Evolutionary conservation across 2,113 vertebrate genomes (phyloP).

Genomic region (Setophaga petechia): DNA sequence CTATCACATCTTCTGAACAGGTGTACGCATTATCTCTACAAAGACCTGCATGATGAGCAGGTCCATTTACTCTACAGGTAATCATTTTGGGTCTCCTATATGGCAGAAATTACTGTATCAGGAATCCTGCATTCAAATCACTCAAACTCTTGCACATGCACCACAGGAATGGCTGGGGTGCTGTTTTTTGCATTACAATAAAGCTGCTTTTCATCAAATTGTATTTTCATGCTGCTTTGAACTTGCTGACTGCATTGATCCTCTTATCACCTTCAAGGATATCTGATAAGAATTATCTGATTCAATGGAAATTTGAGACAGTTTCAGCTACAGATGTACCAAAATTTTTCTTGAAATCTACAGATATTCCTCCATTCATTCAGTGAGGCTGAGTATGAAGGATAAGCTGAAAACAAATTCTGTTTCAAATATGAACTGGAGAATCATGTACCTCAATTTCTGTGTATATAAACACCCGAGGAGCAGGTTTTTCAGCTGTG

Average conservation of each 20-base stretch:
- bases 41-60: slow-evolving; percentile 60
- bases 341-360: slow-evolving; percentile 30
- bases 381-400: neutral
- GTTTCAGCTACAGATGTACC: slow-evolving; percentile 8
- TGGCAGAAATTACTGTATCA: slow-evolving; percentile 43
- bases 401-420: neutral
- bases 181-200: slow-evolving; percentile 39
- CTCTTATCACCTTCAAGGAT: slow-evolving; percentile 44
- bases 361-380: neutral
- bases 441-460: neutral
- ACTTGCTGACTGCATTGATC: slow-evolving; percentile 28
- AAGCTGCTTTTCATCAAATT: neutral
- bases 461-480: neutral
- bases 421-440: neutral
- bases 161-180: neutral
- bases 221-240: slow-evolving; percentile 5
- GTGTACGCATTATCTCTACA: slow-evolving; percentile 47
- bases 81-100: neutral
- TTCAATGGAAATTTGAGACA: slow-evolving; percentile 42
- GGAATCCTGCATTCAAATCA: slow-evolving; percentile 63
- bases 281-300: slow-evolving; percentile 59
- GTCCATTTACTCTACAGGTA: slow-evolving; percentile 46
- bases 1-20: slow-evolving; percentile 53
- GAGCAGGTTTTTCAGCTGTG: neutral
- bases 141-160: neutral